Evolutionary conservation across 2,797 vertebrate species (phyloP).

Genomic region (Crax fasciolata): DNA sequence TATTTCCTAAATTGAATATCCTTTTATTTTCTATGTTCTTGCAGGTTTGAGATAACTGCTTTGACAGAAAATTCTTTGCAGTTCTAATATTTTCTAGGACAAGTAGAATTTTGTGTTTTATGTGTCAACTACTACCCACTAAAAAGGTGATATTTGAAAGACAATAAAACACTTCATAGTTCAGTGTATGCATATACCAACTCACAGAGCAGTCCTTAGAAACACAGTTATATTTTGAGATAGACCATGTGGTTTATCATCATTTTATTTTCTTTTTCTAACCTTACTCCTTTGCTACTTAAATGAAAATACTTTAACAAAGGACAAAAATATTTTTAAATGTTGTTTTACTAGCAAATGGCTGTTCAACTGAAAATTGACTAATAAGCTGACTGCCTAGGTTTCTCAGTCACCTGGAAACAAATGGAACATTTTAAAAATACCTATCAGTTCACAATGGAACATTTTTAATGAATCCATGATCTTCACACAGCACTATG

Average conservation of each 20-base stretch:
- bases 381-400: neutral
- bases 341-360: neutral
- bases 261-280: neutral
- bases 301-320: neutral
- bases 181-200: accelerated
- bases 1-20: neutral
- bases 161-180: neutral
- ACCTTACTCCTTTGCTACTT: neutral
- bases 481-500: slow-evolving; percentile 56
- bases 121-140: neutral
- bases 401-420: slow-evolving; percentile 58
- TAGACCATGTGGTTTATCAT: accelerated
- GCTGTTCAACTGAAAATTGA: neutral
- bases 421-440: slow-evolving; percentile 62
- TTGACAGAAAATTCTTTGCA: neutral
- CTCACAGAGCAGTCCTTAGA: neutral
- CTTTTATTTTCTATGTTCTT: neutral
- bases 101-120: neutral
- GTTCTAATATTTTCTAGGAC: neutral
- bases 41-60: neutral
- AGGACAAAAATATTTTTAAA: neutral
- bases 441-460: slow-evolving; percentile 53
- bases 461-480: slow-evolving; percentile 74
- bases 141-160: neutral
- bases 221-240: neutral